Evolutionary conservation across 2,113 vertebrate species (phyloP), one percentile per base, ranked within the genome.

Genomic region (Gila orcuttii): DNA sequence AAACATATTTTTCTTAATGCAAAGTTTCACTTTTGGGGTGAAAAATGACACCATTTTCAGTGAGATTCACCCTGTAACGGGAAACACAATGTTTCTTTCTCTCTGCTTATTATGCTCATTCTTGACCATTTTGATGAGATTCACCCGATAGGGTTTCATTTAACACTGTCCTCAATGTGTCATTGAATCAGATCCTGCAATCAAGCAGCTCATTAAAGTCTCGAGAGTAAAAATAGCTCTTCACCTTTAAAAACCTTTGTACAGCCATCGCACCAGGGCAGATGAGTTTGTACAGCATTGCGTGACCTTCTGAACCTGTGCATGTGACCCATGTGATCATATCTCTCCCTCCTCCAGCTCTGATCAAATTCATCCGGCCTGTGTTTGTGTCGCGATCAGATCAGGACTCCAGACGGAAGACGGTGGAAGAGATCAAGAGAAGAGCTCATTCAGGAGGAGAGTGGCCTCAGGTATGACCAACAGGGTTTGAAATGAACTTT

Each of bases 341-440:
- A 23, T 57, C 55, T 75, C 83, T 75, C 12, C 42, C 42, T 45
- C 39, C 79, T 91, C 23, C 91, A 99, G 98, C 98, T 87, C 94
- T 99, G 86, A 99, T 99, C 76, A 97, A 96, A 90, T 99, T 95
- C 88, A 98, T 99, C 88, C 95, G 96, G 75, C 98, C 98, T 0
- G 97, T 99, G 62, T 98, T 99, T 47, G 98, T 99, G 4, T 99
- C 97, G 15, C 95, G 98, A 10, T 97, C 96, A 3, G 97, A 99
- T 93, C 98, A 97, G 90, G 94, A 99, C 91, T 99, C 97, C 36
- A 96, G 98, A 47, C 95, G 96, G 91, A 99, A 96, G 90, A 99
- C 98, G 0, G 98, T 99, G 83, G 98, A 99, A 87, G 98, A 99
- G 91, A 99, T 99, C 88, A 96, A 91, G 90, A 94, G 96, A 13